A percentile compares a stretch with the other conserved stretches of the same genome.
Evolutionary conservation across 2,113 vertebrate genomes (phyloP).

Genomic region (Ploceus nigricollis): DNA sequence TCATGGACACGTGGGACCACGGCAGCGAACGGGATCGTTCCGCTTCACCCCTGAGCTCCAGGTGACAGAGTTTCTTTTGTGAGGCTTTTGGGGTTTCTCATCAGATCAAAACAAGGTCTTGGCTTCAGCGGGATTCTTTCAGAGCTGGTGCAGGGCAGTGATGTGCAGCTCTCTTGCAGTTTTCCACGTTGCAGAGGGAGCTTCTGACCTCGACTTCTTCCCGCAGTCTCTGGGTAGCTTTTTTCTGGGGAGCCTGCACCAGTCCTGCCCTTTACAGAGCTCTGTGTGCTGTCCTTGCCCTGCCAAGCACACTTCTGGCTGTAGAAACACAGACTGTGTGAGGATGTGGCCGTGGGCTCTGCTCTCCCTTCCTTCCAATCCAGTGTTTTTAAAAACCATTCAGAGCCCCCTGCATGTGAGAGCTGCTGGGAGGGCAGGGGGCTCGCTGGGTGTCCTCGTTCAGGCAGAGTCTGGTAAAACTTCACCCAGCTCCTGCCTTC

Average conservation of each 20-base stretch:
- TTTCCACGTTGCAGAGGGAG: neutral
- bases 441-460: accelerated
- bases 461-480: too few relatives aligned
- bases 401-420: accelerated
- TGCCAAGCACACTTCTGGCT: neutral
- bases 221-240: neutral
- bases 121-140: neutral
- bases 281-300: neutral
- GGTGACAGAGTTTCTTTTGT: neutral
- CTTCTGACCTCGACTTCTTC: neutral
- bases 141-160: neutral
- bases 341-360: accelerated
- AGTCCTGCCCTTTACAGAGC: neutral
- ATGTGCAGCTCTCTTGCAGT: neutral
- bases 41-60: accelerated
- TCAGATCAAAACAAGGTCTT: neutral
- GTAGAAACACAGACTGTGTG: accelerated
- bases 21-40: neutral
- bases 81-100: neutral
- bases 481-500: neutral
- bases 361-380: neutral
- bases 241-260: neutral
- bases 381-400: neutral
- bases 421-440: accelerated
- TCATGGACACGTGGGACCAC: neutral